Evolutionary conservation across 2,113 vertebrate genomes (phyloP).

Genomic region (Hippocampus comes): DNA sequence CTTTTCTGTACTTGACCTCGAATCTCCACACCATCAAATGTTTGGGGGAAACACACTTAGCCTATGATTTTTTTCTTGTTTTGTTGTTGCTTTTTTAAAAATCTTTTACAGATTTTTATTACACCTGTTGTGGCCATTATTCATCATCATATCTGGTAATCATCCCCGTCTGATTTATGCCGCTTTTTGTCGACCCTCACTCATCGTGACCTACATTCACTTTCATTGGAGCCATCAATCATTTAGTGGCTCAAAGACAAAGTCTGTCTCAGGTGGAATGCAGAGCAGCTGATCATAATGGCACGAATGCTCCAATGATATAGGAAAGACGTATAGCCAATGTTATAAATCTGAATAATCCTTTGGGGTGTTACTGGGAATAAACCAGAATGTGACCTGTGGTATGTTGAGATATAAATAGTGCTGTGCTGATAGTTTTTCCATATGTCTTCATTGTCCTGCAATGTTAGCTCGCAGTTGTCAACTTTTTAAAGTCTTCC

Average conservation of each 20-base stretch:
- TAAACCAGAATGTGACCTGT: slow-evolving; percentile 23
- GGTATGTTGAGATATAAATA: slow-evolving; percentile 9
- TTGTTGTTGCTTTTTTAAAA: neutral
- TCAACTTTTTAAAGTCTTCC: too few relatives aligned
- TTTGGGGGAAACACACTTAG: slow-evolving; percentile 16
- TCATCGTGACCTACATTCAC: slow-evolving; percentile 63
- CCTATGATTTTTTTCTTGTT: neutral
- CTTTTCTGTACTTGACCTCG: slow-evolving; percentile 6
- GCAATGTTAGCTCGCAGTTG: slow-evolving; percentile 21
- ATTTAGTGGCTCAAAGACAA: slow-evolving; percentile 65
- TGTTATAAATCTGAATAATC: slow-evolving; percentile 15
- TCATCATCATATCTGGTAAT: slow-evolving; percentile 56
- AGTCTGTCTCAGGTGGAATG: slow-evolving; percentile 50
- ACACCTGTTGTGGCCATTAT: slow-evolving; percentile 60
- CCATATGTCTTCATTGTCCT: slow-evolving; percentile 6
- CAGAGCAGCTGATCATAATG: slow-evolving; percentile 49
- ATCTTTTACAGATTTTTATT: slow-evolving; percentile 38
- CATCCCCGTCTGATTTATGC: slow-evolving; percentile 61
- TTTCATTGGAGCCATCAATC: slow-evolving; percentile 68
- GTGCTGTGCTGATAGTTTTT: slow-evolving; percentile 18
- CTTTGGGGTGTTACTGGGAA: slow-evolving; percentile 2
- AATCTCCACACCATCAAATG: slow-evolving; percentile 19
- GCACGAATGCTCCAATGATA: slow-evolving; percentile 48
- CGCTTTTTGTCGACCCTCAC: slow-evolving; percentile 48
- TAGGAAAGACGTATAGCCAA: slow-evolving; percentile 2